Evolutionary conservation across 2,888 invertebrate genomes (phyloP), one percentile per base, ranked within the genome.

Genomic region (Oegoconia quadripuncta): DNA sequence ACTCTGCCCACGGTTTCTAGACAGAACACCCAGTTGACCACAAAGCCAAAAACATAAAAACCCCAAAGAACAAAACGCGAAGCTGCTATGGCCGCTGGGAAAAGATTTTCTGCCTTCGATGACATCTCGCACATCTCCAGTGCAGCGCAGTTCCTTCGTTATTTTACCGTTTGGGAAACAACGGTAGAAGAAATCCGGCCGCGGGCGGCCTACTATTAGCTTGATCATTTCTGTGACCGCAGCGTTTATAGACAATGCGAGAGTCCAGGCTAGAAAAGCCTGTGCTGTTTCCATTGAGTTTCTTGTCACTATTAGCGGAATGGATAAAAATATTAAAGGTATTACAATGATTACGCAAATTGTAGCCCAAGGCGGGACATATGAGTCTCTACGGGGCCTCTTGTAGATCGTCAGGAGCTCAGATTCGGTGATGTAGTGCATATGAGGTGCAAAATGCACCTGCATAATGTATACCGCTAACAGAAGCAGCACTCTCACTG

Each of bases 1-100:
- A 0, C 90, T 88, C 36, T 89, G 79, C 0, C 91, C 91, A 32
- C 91, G 84, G 16, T 89, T 89, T 3, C 86, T 82, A 1, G 86
- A 73, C 55, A 94, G 91, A 20, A 91, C 88, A 41, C 91, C 88
- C 29, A 95, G 65, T 63, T 92, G 92, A 8, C 93, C 92, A 49
- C 91, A 90, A 42, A 94, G 61, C 76, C 94, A 95, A 17, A 94
- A 73, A 34, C 91, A 88, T 34, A 93, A 67, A 66, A 93, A 95
- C 1, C 92, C 91, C 74, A 95, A 90, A 36, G 93, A 91, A 36
- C 92, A 90, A 77, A 95, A 96, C 1, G 93, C 89, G 76, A 94
- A 91, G 17, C 95, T 93, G 17, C 95, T 91, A 76, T 96, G 96
- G 13, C 95, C 96, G 72, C 95, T 96, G 0, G 96, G 96, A 67